Base-by-base conservation (phyloP, 2,888 invertebrate species). In the Patella ulyssiponensis region DNA sequence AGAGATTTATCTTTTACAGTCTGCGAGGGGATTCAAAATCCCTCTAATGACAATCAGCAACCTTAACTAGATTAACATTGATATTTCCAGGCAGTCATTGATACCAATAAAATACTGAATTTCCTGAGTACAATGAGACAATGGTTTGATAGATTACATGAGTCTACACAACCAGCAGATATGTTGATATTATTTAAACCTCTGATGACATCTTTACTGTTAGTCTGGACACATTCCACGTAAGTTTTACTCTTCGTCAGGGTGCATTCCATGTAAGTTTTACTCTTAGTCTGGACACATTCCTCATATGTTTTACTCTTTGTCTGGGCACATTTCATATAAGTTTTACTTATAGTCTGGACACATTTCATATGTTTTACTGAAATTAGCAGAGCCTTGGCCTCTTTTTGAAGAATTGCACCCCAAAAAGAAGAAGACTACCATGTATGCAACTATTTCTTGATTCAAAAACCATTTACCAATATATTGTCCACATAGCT, bases 191-290 rank as follows among this genome's bases (percentile, higher is more conserved):
- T 91, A 15, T 90, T 91, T 80, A 87, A 90, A 77, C 91, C 91
- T 7, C 87, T 91, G 71, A 89, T 91, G 85, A 90, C 90, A 76
- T 88, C 88, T 14, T 81, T 91, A 7, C 84, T 88, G 54, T 87
- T 91, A 0, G 88, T 92, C 70, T 92, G 92, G 92, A 84, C 85
- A 69, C 83, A 88, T 79, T 89, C 89, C n/a, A 84, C 83, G 89
- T 89, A 86, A 85, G 88, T 86, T 69, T 11, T 52, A 17, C 56
- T 0, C 14, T 14, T 17, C 12, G 88, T 92, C 69, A 92, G 92
- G 91, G 83, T 85, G 69, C 83, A 88, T 79, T 89, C 88, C 17
- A 84, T 83, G 89, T 88, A 86, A 85, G 88, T 85, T 69, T 11
- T 27, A 17, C 56, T 0, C 17, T 20, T 4, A 17, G 88, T 92